Percentiles rank a stretch among this genome's conserved stretches.
These are phyloP conservation scores for Salpingus planirostris DNA, from an alignment of 2,888 invertebrate genomes.

Conservation along the genomic window DNA sequence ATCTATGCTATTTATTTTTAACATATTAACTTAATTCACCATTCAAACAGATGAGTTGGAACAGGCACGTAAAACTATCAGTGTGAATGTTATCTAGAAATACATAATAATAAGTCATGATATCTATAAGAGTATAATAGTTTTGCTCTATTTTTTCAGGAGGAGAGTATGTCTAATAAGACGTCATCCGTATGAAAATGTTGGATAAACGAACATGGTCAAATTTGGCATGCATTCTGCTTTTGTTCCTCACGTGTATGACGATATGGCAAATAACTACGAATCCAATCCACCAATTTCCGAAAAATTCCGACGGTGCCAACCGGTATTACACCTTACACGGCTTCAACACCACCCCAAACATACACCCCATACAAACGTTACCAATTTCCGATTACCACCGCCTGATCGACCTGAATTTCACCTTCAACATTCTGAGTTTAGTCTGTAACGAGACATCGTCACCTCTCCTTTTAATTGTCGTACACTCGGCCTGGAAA, in stretches of 20 bases:
- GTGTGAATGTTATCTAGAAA: too few species aligned
- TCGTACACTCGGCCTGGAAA: conserved; percentile 60
- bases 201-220: conserved; percentile 23
- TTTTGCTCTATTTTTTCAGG: too few species aligned
- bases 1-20: too few species aligned
- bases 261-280: conserved; percentile 21
- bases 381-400: conserved; percentile 21
- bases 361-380: conserved; percentile 17
- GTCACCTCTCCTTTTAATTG: conserved; percentile 47
- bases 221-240: conserved; percentile 17
- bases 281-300: conserved; percentile 3
- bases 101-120: too few species aligned
- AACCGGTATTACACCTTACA: conserved; percentile 20
- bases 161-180: too few species aligned
- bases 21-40: too few species aligned
- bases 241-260: conserved; percentile 16
- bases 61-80: too few species aligned
- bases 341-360: conserved; percentile 19
- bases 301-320: conserved; percentile 2
- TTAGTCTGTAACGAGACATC: conserved; percentile 19
- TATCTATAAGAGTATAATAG: too few species aligned
- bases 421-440: conserved; percentile 19
- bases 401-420: conserved; percentile 21
- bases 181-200: conserved; percentile 23
- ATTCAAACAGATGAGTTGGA: too few species aligned